A percentile compares a stretch with the other conserved stretches of the same genome.
These are phyloP conservation scores for Alloscopus bannaensis DNA, from an alignment of 2,888 invertebrate species.

Conservation along the genomic window DNA sequence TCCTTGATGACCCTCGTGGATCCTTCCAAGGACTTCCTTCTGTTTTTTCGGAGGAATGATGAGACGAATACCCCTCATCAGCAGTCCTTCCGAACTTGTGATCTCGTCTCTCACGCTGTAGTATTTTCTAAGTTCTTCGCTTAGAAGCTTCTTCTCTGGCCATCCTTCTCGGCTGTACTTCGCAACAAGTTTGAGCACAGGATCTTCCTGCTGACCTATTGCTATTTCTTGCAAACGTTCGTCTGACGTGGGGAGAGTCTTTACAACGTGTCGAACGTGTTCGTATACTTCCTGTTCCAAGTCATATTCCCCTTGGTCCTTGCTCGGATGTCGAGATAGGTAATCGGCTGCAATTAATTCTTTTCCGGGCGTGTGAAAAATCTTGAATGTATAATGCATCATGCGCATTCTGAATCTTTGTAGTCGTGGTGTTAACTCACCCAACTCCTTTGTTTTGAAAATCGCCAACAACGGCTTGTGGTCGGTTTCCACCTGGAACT, in stretches of 20 bases:
- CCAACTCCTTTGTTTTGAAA: constrained; percentile 74
- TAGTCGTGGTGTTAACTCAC: constrained; percentile 74
- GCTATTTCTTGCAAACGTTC: constrained; percentile 28
- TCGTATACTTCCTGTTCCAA: constrained; percentile 38
- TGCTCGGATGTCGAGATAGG: constrained; percentile 62
- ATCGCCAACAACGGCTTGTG: constrained; percentile 75
- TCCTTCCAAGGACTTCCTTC: constrained; percentile 15
- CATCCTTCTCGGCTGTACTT: constrained; percentile 42
- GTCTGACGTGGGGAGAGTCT: constrained; percentile 23
- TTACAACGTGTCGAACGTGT: constrained; percentile 3
- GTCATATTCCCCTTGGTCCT: background rate
- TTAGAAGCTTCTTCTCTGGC: constrained; percentile 35
- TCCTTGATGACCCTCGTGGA: constrained; percentile 58
- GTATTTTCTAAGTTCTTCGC: background rate
- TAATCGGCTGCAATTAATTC: constrained; percentile 68
- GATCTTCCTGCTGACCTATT: constrained; percentile 39
- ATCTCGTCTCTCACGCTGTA: constrained; percentile 46
- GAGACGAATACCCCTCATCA: constrained; percentile 51
- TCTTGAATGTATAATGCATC: constrained; percentile 67
- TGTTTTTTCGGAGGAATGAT: constrained; percentile 36
- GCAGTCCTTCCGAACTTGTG: constrained; percentile 44
- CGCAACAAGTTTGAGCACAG: constrained; percentile 1
- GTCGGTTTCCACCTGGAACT: constrained; percentile 74
- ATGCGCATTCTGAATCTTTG: constrained; percentile 74
- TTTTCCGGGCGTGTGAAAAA: constrained; percentile 72